Evolutionary conservation across 2,888 invertebrate species (phyloP).

Genomic region (Hemithea aestivaria): DNA sequence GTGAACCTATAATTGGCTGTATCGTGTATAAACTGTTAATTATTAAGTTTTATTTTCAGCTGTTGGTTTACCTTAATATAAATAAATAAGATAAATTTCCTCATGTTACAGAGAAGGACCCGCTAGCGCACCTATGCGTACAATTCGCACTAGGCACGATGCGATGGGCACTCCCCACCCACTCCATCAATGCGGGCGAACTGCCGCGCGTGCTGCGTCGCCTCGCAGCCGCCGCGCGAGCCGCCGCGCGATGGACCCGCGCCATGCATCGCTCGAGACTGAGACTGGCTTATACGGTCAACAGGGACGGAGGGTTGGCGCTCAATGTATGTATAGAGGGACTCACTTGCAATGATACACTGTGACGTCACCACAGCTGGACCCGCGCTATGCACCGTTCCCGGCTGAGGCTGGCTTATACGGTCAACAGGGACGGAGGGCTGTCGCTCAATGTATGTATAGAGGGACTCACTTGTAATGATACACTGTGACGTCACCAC

Average conservation of each 20-base stretch:
- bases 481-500: no score
- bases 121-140: slow-evolving; percentile 46
- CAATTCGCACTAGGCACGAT: slow-evolving; percentile 47
- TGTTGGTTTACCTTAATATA: no score
- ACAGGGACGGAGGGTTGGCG: slow-evolving; percentile 35
- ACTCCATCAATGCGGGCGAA: slow-evolving; percentile 39
- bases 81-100: not conserved
- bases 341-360: no score
- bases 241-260: slow-evolving; percentile 61
- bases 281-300: slow-evolving; percentile 48
- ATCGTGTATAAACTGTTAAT: no score
- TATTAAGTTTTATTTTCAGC: no score
- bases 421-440: slow-evolving; percentile 34
- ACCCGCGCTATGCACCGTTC: slow-evolving; percentile 48
- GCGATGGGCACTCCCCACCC: slow-evolving; percentile 33
- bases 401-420: slow-evolving; percentile 44
- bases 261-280: slow-evolving; percentile 36
- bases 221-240: slow-evolving; percentile 50
- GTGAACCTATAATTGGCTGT: no score
- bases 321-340: slow-evolving; percentile 44
- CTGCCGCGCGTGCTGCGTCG: slow-evolving; percentile 47
- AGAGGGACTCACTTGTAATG: no score
- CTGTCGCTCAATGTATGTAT: slow-evolving; percentile 49
- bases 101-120: slow-evolving; percentile 43
- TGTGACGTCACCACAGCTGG: no score